Conservation (phyloP, 2,888 invertebrate genomes). For the Folsomia manolachei region DNA sequence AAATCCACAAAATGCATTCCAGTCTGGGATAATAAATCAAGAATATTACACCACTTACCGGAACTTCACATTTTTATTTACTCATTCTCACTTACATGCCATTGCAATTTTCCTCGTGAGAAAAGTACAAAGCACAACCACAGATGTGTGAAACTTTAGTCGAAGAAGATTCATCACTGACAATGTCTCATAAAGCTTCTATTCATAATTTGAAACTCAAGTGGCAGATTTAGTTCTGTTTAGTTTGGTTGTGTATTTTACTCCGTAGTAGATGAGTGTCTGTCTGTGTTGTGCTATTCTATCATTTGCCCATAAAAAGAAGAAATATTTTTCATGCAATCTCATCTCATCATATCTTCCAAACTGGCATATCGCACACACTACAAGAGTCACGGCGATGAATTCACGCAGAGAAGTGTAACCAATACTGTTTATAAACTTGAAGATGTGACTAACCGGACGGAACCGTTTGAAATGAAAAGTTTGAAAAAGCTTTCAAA, state of each 20-base stretch:
- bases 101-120: neutral
- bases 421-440: neutral
- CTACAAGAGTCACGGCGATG: neutral
- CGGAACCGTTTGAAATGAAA: neutral
- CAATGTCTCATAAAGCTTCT: neutral
- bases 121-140: neutral
- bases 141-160: neutral
- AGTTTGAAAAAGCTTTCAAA: neutral
- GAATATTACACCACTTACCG: too few species aligned
- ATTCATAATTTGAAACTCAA: neutral
- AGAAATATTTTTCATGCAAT: neutral
- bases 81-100: neutral
- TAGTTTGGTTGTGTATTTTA: too few species aligned
- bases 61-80: too few species aligned
- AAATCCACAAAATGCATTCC: too few species aligned
- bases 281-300: neutral
- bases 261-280: neutral
- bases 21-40: too few species aligned
- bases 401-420: conserved; percentile 1
- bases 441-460: neutral
- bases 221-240: too few species aligned
- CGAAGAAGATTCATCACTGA: neutral
- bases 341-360: neutral
- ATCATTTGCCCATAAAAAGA: neutral
- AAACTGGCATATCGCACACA: too few species aligned